Base-by-base conservation (phyloP, 2,113 vertebrate species). In the Notothenia coriiceps region DNA sequence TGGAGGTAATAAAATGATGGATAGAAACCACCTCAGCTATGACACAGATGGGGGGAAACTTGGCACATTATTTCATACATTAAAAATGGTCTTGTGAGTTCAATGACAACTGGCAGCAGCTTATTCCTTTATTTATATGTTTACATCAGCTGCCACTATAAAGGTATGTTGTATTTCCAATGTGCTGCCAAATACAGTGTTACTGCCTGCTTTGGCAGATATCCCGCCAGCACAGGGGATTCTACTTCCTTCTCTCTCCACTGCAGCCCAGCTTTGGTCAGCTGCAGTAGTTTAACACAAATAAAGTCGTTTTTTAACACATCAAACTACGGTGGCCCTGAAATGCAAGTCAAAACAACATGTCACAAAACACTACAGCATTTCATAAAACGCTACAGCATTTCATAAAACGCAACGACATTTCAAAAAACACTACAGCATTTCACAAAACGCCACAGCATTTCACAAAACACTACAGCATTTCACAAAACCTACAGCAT, bases 111-210 rank as follows among this genome's bases (percentile, higher is more conserved):
- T 43, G 59, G 46, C 18, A 40, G n/a, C 44, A 43, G 51, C 6
- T 25, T 40, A 40, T 40, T 40, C 35, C 35, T 29, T 40, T 46
- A 40, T 40, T 40, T 40, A 40, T 40, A 22, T 72, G 22, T 43
- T 18, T 47, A 4, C 55, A 62, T 66, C 10, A 70, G 52, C 61
- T 40, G 33, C 43, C 46, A 56, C 20, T 46, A 15, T 69, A 66
- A 52, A 61, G 55, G 25, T 65, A 50, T 65, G 57, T 57, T 75
- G 63, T 44, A 35, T 65, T 71, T 74, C 33, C 25, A 33, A 7
- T 55, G 40, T 57, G 72, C 61, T 86, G 78, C 83, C 86, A 90
- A 81, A 70, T 22, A 11, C 43, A 40, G 64, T 74, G 29, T 80
- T 33, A 35, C 49, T 40, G 74, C 10, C 15, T 68, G 20, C 10